Percentiles rank a stretch among this genome's conserved stretches.
phyloP scores from a whole-genome alignment of 2,888 invertebrate species.

The Lathronympha strigana region DNA sequence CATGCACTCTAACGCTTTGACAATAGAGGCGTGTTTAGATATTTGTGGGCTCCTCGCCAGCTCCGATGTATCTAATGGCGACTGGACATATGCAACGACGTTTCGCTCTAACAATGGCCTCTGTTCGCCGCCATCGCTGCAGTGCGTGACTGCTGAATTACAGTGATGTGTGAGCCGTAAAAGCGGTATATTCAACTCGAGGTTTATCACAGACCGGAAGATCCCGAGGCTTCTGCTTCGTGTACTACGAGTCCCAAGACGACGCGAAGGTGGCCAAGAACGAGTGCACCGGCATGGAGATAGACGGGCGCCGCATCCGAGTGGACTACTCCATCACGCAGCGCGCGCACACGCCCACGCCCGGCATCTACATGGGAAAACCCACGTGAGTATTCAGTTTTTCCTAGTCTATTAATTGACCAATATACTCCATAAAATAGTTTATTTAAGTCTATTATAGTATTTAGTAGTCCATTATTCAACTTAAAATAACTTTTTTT shows the following conservation, averaged over 20 bases:
- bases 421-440: no score
- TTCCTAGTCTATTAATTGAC: background rate
- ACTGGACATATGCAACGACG: background rate
- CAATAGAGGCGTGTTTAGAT: background rate
- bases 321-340: constrained; percentile 98
- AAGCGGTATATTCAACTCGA: no score
- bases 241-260: constrained; percentile 94
- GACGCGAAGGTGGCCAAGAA: constrained; percentile 98
- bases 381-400: constrained; percentile 86
- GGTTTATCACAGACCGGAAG: constrained; percentile 89
- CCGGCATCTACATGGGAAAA: constrained; percentile 98
- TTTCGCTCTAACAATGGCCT: no score
- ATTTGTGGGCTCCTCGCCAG: no score
- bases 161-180: no score
- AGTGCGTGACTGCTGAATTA: no score
- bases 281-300: constrained; percentile 96
- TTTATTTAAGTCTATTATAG: no score
- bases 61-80: no score
- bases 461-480: no score
- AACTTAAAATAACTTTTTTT: no score
- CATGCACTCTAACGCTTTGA: background rate
- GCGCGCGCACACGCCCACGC: constrained; percentile 98
- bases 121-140: no score
- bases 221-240: constrained; percentile 98
- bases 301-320: constrained; percentile 95